phyloP scores from a whole-genome alignment of 2,797 vertebrate genomes.

The Protonibea diacanthus region DNA sequence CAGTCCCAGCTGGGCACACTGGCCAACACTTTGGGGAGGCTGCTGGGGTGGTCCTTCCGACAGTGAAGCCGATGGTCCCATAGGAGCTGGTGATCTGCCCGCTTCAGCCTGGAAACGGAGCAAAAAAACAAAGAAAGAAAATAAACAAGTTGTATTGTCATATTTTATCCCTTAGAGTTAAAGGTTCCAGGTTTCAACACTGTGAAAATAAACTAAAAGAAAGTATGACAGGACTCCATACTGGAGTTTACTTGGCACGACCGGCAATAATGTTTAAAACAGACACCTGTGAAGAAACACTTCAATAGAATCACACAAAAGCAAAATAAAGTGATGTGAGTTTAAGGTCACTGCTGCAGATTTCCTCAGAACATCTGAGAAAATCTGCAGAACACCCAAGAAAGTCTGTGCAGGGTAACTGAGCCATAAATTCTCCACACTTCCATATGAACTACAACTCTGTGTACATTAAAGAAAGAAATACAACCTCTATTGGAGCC shows the following conservation, averaged over 20 bases:
- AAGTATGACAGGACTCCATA: neutral
- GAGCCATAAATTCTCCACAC: neutral
- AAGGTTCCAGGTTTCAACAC: constrained; percentile 1
- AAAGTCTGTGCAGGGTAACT: neutral
- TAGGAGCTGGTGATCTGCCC: constrained; percentile 93
- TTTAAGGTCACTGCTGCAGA: neutral
- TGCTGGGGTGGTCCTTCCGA: constrained; percentile 82
- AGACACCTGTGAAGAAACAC: neutral
- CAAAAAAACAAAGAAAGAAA: rapidly evolving
- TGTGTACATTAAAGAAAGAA: neutral
- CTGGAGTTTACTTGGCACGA: neutral
- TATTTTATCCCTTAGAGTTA: neutral
- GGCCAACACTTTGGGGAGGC: constrained; percentile 93
- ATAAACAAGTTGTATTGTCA: neutral
- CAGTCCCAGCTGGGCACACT: constrained; percentile 96
- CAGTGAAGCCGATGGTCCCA: constrained; percentile 95
- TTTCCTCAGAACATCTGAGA: neutral
- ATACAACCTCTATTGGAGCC: neutral
- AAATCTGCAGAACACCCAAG: neutral
- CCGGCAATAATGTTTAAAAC: constrained; percentile 25
- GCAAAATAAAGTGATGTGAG: neutral
- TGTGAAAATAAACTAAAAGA: constrained; percentile 3
- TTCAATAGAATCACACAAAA: neutral
- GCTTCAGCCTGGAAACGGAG: constrained; percentile 86
- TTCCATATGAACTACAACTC: neutral